phyloP scores from a whole-genome alignment of 2,888 invertebrate genomes.

The Leucophora obtusa region DNA sequence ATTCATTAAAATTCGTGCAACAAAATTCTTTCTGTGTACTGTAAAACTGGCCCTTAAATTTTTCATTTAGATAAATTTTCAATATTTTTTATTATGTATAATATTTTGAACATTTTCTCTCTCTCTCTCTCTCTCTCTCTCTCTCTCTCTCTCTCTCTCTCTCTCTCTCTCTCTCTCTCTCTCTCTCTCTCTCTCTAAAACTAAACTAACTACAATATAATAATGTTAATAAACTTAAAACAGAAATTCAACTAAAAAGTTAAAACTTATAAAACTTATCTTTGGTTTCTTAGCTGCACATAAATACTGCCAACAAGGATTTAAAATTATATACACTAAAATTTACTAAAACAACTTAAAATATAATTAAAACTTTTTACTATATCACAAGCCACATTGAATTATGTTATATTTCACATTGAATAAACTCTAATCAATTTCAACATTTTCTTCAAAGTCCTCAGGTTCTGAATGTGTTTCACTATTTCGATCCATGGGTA shows the following conservation, averaged over 20 bases:
- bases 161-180: too few relatives aligned
- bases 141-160: too few relatives aligned
- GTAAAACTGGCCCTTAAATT: too few relatives aligned
- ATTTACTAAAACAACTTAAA: constrained; percentile 19
- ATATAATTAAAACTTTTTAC: constrained; percentile 26
- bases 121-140: too few relatives aligned
- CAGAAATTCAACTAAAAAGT: constrained; percentile 18
- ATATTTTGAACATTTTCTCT: too few relatives aligned
- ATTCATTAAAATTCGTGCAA: too few relatives aligned
- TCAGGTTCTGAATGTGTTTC: constrained; percentile 70
- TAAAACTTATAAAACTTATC: constrained; percentile 18
- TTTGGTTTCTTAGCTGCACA: constrained; percentile 39
- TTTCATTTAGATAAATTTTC: too few relatives aligned
- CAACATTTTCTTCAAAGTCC: constrained; percentile 78
- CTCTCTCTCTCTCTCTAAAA: too few relatives aligned
- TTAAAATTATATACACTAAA: constrained; percentile 5
- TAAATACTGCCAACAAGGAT: neutral
- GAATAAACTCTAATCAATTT: constrained; percentile 74
- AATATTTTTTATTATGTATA: too few relatives aligned
- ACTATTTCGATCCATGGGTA: constrained; percentile 66
- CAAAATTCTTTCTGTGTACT: too few relatives aligned
- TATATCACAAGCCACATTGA: constrained; percentile 59
- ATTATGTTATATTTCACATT: constrained; percentile 1
- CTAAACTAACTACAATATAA: constrained; percentile 16
- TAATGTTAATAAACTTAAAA: constrained; percentile 29